Percentiles rank a stretch among this genome's conserved stretches.
These are phyloP conservation scores for Cheilinus undulatus DNA, from an alignment of 2,113 vertebrate genomes.

Conservation along the genomic window DNA sequence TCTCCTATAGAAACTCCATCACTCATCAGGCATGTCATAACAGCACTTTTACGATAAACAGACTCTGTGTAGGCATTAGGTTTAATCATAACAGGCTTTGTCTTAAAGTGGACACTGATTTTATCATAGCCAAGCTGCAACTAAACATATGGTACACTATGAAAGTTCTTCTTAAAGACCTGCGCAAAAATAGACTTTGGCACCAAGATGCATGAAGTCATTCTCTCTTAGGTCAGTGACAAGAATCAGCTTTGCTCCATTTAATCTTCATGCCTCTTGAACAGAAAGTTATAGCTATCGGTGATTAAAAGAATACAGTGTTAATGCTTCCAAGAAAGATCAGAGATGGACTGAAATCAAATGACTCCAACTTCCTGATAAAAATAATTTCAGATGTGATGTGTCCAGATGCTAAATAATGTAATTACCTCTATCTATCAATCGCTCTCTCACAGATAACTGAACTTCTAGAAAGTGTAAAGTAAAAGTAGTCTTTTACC, in stretches of 20 bases:
- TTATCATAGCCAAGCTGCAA: not conserved
- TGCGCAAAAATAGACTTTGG: not conserved
- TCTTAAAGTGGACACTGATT: not conserved
- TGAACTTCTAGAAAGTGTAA: not conserved
- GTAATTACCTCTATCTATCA: not conserved
- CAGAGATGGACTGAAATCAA: not conserved
- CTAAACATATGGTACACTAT: not conserved
- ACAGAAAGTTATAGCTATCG: not conserved
- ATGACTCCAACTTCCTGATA: not conserved
- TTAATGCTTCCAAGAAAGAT: not conserved
- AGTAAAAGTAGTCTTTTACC: too few relatives aligned
- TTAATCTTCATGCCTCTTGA: not conserved
- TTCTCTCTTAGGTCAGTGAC: not conserved
- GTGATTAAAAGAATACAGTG: not conserved
- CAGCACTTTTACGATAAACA: slow-evolving; percentile 55
- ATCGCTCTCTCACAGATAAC: too few relatives aligned
- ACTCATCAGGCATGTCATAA: slow-evolving; percentile 46
- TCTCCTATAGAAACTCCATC: slow-evolving; percentile 55
- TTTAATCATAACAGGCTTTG: slow-evolving; percentile 13
- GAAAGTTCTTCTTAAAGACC: not conserved
- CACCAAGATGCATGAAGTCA: not conserved
- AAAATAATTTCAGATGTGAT: not conserved
- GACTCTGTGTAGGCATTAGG: not conserved
- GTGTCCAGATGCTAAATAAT: not conserved
- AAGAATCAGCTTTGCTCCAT: not conserved